Evolutionary conservation across 2,113 vertebrate genomes (phyloP), one percentile per base, ranked within the genome.

Genomic region (Burhinus bistriatus): DNA sequence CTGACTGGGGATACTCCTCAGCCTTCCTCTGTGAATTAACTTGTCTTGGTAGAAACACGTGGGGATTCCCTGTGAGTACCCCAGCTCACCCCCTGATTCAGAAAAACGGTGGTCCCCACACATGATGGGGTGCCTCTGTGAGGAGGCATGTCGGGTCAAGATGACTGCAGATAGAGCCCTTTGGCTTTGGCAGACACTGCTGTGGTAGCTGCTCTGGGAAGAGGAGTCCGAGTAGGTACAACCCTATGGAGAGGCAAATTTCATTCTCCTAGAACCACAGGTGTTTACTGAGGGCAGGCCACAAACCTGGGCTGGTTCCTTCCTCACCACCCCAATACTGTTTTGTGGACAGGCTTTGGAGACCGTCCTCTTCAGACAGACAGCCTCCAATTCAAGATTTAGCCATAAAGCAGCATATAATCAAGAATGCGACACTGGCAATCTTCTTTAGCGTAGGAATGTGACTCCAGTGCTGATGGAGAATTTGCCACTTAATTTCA

Each of bases 401-500:
- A 80, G 68, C 83, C 64, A 34, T 1, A 38, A 62, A 83, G 72
- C 83, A 96, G 68, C 34, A 57, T 88, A n/a, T 90, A 92, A 93
- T 91, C 90, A 94, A 82, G 81, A 92, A 92, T 92, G 68, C 80
- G 73, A 62, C 59, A 81, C 71, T 58, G 55, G 25, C 64, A 94
- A 61, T 91, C 71, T 47, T 90, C 59, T 70, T 52, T 6, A 77
- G 83, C 0, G 0, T 16, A 92, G 83, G 62, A 95, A 95, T 83
- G 94, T 32, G 72, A 95, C 76, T 95, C 71, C 76, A 86, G 62
- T 62, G 64, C 22, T 87, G 80, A 81, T 73, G 76, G 71, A 89
- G 86, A 64, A 12, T 83, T 83, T 92, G 80, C 86, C 64, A 38
- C 89, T 69, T 86, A 77, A 95, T 87, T 93, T 94, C 86, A 89